Base-by-base conservation (phyloP, 2,113 vertebrate genomes). In the Vidua macroura region DNA sequence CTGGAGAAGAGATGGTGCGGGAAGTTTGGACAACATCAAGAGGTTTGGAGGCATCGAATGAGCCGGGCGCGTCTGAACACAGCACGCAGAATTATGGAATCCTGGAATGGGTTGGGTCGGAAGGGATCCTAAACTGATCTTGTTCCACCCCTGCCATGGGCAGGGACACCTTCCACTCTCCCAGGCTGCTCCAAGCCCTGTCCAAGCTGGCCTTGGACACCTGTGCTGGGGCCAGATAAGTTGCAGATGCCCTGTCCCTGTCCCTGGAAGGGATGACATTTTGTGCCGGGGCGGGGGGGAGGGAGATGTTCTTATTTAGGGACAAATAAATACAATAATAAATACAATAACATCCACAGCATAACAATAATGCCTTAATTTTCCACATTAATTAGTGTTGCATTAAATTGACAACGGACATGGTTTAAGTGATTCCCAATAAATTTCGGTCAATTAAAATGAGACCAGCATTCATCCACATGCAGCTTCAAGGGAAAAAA, bases 11-110 rank as follows among this genome's bases (percentile, higher is more conserved):
- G 7, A 8, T 7, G 10, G 18, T 1, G 7, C 1, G 0, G 8
- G 25, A n/a, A 9, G 15, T 35, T 30, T 41, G 14, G 43, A 64
- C 53, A 64, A 17, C 0, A 0, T 3, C 27, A 18, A 31, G 25
- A 43, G 15, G 19, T 33, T 31, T 41, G 13, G 44, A 48, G 53
- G 14, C 17, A 25, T 18, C 1, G 0, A 43, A 64, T 0, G 1
- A 33, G 22, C 15, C 0, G 0, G 8, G 13, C 3, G 5, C 0
- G 0, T 18, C 23, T 33, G 30, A n/a, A 27, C 10, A 10, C 9
- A 31, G 14, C 11, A 7, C 9, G 12, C 17, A 11, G 70, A 55
- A 59, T 53, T 27, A 5, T 0, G 9, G 25, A 62, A 60, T 62
- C 39, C 48, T 83, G 70, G n/a, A 76, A 55, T 27, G 25, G 48